Percentiles rank a stretch among this genome's conserved stretches.
phyloP scores from a whole-genome alignment of 1,140 invertebrate species.

The Lasioglossum baleicum region DNA sequence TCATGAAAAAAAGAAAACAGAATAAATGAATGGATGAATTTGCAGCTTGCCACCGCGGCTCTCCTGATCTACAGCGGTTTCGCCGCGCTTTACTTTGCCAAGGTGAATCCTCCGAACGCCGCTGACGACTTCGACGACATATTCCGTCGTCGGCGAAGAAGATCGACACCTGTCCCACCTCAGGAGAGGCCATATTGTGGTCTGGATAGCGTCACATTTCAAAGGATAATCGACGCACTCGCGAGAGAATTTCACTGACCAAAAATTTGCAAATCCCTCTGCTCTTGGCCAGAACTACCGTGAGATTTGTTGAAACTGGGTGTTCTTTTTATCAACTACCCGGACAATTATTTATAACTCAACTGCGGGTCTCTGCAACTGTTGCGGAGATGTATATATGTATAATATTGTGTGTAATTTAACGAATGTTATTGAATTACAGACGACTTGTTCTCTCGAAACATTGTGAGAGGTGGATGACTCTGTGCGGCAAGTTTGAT shows the following conservation, averaged over 20 bases:
- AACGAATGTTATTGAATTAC: no score
- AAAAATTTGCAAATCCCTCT: background rate
- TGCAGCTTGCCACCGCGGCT: conserved; percentile 87
- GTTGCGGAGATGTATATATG: conserved; percentile 8
- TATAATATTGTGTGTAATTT: conserved; percentile 3
- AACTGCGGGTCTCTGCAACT: no score
- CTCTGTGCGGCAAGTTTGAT: no score
- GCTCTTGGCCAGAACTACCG: no score
- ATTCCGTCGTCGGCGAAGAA: conserved; percentile 61
- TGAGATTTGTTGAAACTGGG: no score
- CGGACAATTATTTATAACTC: no score
- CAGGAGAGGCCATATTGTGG: conserved; percentile 62
- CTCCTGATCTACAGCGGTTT: conserved; percentile 90
- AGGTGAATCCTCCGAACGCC: conserved; percentile 88
- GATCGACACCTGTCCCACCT: conserved; percentile 25
- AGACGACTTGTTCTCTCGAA: no score
- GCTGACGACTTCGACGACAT: conserved; percentile 86
- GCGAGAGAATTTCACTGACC: conserved; percentile 44
- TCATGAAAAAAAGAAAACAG: no score
- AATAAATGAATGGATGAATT: background rate
- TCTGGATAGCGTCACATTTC: conserved; percentile 70
- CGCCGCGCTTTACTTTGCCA: conserved; percentile 91
- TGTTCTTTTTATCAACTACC: no score
- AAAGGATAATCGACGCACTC: conserved; percentile 77
- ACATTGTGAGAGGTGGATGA: no score